Base-by-base conservation (phyloP, 1,140 invertebrate species). In the Leptonema lineaticorne region DNA sequence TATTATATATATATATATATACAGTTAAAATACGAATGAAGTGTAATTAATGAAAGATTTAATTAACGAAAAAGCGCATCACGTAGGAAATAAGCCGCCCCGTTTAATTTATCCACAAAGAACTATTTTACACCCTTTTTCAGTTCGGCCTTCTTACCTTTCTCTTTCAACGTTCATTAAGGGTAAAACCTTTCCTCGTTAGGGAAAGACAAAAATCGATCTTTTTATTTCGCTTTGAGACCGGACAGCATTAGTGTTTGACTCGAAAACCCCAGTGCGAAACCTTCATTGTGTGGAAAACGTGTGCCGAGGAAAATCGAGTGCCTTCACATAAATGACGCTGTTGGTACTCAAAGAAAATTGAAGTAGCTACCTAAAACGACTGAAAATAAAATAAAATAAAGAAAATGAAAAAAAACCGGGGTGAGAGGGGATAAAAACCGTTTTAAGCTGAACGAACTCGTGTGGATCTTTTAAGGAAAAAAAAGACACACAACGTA, bases 131-230 rank as follows among this genome's bases (percentile, higher is more conserved):
- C 46, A 8, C 50, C 22, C 22, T 53, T 24, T 26, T 11, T 24
- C 50, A 7, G 1, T 24, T 9, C 50, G 11, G 16, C 2, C 37
- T 16, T 11, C 37, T 16, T 2, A 16, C 37, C 37, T 16, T 11
- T 9, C 2, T 41, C 11, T 14, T 9, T 11, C 37, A 4, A 2
- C 50, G 50, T 53, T 53, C 50, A 53, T 53, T 53, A 53, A 53
- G 22, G n/a, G n/a, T n/a, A n/a, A n/a, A n/a, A n/a, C n/a, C n/a
- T n/a, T n/a, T n/a, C n/a, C n/a, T n/a, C n/a, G n/a, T n/a, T n/a
- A n/a, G n/a, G n/a, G 22, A 22, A 24, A 53, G 50, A 53, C 50
- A 53, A 53, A n/a, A 53, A 53, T 53, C 50, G 50, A 53, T 53
- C 50, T 53, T 24, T 24, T 53, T 53, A 26, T 26, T 53, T 53